Evolutionary conservation across 2,797 vertebrate species (phyloP).

Genomic region (Hypotaenidia philippensis): DNA sequence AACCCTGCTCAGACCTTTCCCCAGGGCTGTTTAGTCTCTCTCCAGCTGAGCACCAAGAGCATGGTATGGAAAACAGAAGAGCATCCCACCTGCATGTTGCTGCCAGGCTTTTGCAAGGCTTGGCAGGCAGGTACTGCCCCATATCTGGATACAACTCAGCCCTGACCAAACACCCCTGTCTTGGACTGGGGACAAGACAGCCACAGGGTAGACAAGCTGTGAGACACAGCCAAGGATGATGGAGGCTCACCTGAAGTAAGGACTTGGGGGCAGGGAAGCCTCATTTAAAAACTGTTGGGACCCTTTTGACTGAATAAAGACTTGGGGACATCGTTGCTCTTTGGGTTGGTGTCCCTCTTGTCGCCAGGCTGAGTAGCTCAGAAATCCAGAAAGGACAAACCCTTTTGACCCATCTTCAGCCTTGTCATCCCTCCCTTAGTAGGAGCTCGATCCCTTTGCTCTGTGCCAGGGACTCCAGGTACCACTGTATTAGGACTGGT

Average conservation of each 20-base stretch:
- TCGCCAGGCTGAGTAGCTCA: neutral
- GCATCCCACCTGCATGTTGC: fast-evolving
- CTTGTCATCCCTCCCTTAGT: neutral
- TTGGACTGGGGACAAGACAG: neutral
- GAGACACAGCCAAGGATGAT: neutral
- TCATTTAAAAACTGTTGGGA: neutral
- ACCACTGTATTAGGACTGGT: fast-evolving
- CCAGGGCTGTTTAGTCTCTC: no score
- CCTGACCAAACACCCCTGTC: no score
- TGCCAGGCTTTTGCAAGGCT: neutral
- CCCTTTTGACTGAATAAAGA: neutral
- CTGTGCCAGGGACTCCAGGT: neutral
- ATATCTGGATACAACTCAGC: neutral
- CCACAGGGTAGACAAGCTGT: neutral
- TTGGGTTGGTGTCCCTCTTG: neutral
- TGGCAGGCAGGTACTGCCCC: neutral
- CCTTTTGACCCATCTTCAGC: neutral
- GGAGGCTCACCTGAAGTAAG: neutral
- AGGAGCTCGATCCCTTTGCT: fast-evolving
- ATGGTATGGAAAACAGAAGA: fast-evolving
- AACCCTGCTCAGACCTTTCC: neutral
- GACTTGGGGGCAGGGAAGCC: neutral
- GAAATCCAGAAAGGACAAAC: neutral
- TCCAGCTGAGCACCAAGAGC: no score
- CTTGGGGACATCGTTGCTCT: neutral